Evolutionary conservation across 2,797 vertebrate genomes (phyloP).

Genomic region (Schizopygopsis pylzovi): DNA sequence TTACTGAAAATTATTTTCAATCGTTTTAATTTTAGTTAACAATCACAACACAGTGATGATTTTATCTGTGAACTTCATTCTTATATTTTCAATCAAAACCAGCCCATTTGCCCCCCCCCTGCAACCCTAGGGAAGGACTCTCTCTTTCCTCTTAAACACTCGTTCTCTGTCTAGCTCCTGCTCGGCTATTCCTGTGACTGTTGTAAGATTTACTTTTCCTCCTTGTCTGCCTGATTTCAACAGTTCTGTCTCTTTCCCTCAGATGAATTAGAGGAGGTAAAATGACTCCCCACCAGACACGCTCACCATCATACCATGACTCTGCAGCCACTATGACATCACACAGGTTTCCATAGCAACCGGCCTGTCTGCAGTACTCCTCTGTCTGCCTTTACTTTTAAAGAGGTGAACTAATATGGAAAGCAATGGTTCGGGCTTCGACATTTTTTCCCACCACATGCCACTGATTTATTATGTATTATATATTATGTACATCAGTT

Average conservation of each 20-base stretch:
- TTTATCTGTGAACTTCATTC: background rate
- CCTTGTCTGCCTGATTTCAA: conserved; percentile 10
- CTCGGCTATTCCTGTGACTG: background rate
- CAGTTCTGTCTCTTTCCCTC: background rate
- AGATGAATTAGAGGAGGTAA: conserved; percentile 66
- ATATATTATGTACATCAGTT: background rate
- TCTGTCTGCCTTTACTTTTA: conserved; percentile 62
- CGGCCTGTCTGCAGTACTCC: conserved; percentile 69
- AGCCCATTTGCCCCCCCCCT: too few relatives aligned
- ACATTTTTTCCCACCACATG: background rate
- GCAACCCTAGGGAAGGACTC: background rate
- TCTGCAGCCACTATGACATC: conserved; percentile 77
- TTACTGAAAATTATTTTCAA: background rate
- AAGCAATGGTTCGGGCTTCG: background rate
- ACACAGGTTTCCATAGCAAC: conserved; percentile 79
- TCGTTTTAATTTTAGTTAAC: background rate
- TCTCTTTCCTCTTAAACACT: background rate
- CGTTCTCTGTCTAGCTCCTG: background rate
- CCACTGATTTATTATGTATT: background rate
- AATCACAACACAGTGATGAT: background rate
- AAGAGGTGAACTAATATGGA: conserved; percentile 10
- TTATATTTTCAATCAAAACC: background rate
- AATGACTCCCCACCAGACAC: conserved; percentile 63
- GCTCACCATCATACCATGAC: conserved; percentile 46
- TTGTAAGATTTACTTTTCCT: background rate